Evolutionary conservation across 2,113 vertebrate genomes (phyloP).

Genomic region (Poeciliopsis retropinna): DNA sequence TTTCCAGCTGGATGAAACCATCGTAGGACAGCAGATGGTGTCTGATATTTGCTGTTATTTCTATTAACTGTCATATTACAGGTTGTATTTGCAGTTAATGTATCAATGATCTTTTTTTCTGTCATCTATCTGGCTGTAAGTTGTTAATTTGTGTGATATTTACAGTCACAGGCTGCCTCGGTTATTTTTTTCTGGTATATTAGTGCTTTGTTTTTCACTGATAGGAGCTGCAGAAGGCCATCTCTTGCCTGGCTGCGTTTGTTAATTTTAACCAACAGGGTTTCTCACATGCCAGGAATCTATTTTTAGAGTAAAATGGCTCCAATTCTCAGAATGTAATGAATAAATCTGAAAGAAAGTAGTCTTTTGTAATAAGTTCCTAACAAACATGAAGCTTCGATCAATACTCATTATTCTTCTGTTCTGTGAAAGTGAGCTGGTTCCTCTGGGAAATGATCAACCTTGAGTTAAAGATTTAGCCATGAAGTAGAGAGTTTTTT

Average conservation of each 20-base stretch:
- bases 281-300: conserved; percentile 68
- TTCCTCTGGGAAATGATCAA: conserved; percentile 76
- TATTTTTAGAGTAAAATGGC: conserved; percentile 68
- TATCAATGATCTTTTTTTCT: neutral
- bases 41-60: conserved; percentile 45
- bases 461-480: conserved; percentile 52
- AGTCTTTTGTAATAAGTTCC: conserved; percentile 1
- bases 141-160: neutral
- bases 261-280: conserved; percentile 71
- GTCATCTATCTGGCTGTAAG: conserved; percentile 8
- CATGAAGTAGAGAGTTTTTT: conserved; percentile 34
- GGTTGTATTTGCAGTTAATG: conserved; percentile 29
- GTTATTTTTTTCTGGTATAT: conserved; percentile 7
- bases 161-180: conserved; percentile 2
- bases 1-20: conserved; percentile 28
- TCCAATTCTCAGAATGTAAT: conserved; percentile 1
- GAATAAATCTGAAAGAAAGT: conserved; percentile 5
- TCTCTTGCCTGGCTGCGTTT: conserved; percentile 71
- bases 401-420: conserved; percentile 21
- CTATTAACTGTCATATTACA: conserved; percentile 24
- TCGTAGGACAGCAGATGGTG: conserved; percentile 46
- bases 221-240: conserved; percentile 65
- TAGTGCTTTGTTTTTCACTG: conserved; percentile 4
- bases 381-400: conserved; percentile 12
- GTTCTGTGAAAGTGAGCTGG: conserved; percentile 69